Conservation (phyloP, 2,888 invertebrate genomes). For the Noctua pronuba region DNA sequence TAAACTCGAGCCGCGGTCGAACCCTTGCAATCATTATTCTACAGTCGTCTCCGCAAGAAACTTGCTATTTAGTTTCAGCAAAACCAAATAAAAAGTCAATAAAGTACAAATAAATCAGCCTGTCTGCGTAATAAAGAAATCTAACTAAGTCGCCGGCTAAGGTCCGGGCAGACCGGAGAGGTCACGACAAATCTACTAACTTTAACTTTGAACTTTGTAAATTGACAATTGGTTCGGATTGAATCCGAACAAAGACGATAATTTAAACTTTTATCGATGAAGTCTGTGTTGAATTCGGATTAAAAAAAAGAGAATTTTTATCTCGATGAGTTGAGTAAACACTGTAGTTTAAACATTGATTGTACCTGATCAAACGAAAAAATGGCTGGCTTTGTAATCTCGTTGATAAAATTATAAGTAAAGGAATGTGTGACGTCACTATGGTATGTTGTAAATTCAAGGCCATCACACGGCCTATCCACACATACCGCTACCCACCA, state of each 20-base stretch:
- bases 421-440: constrained; percentile 3
- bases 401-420: background rate
- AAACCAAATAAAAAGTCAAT: constrained; percentile 65
- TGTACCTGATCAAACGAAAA: constrained; percentile 6
- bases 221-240: constrained; percentile 41
- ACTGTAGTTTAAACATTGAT: constrained; percentile 2
- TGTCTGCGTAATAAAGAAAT: constrained; percentile 65
- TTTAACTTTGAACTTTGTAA: constrained; percentile 41
- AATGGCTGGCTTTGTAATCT: background rate
- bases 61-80: constrained; percentile 61
- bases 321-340: constrained; percentile 28
- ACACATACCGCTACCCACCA: constrained; percentile 11
- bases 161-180: constrained; percentile 34
- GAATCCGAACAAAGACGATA: constrained; percentile 39
- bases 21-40: constrained; percentile 65
- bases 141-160: constrained; percentile 44
- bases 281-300: constrained; percentile 35
- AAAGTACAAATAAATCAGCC: constrained; percentile 68
- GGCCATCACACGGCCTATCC: constrained; percentile 14
- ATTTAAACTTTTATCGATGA: constrained; percentile 51
- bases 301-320: constrained; percentile 21
- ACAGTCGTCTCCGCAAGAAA: constrained; percentile 44
- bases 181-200: constrained; percentile 41
- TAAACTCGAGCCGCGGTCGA: constrained; percentile 43
- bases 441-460: background rate